A percentile compares a stretch with the other conserved stretches of the same genome.
Conservation (phyloP, 1,140 invertebrate genomes). For the Papilio aristodemus region DNA sequence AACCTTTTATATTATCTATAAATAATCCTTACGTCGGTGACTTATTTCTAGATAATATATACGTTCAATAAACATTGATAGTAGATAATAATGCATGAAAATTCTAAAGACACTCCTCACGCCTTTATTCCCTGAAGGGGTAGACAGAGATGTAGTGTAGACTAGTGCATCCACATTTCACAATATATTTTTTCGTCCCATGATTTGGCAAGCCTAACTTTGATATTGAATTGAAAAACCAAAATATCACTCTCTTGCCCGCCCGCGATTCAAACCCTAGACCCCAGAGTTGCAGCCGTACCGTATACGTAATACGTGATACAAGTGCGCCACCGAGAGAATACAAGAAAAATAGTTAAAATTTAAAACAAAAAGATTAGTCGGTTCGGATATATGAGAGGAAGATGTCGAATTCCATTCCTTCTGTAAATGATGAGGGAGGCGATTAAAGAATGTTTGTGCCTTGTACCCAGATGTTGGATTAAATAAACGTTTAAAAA, state of each 20-base stretch:
- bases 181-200: no score
- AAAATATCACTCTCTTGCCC: no score
- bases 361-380: neutral
- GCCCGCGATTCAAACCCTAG: no score
- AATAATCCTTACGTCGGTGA: neutral
- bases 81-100: neutral
- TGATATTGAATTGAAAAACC: no score
- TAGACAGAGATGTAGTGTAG: no score
- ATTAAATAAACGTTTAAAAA: neutral
- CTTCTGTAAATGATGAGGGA: slow-evolving; percentile 3
- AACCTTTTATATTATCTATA: slow-evolving; percentile 21
- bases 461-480: slow-evolving; percentile 7
- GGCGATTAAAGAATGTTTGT: slow-evolving; percentile 15
- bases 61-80: neutral
- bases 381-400: neutral
- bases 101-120: neutral
- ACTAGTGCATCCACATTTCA: no score
- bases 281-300: no score
- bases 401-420: slow-evolving; percentile 7
- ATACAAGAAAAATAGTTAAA: neutral
- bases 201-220: no score
- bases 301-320: no score
- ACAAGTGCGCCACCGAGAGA: no score
- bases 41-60: no score
- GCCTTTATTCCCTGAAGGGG: no score